Base-by-base conservation (phyloP, 2,888 invertebrate species). In the Heliothis peltigera region DNA sequence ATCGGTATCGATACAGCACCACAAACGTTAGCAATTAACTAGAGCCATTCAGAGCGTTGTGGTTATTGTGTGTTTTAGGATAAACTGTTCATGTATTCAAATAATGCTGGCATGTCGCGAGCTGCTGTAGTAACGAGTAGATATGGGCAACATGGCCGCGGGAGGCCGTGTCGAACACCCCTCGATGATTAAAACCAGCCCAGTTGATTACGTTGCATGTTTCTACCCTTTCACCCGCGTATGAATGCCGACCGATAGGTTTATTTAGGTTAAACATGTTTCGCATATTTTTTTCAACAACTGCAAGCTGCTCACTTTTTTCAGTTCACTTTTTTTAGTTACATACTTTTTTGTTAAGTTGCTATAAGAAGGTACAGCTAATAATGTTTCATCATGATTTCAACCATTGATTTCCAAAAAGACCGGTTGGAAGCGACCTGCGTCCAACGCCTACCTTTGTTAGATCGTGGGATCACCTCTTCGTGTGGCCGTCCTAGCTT, bases 121-220 rank as follows among this genome's bases (percentile, higher is more conserved):
- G 58, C 64, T 62, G 76, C 44, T 51, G 67, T 70, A 71, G 60
- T 63, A 71, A 69, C 73, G 74, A 72, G 72, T 80, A 75, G 71
- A 72, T 71, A 73, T 57, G 75, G 63, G 57, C 42, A 63, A 62
- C 52, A 74, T 49, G 60, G 73, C 60, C 69, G 61, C 66, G 70
- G 68, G 72, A 73, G 70, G 65, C 77, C 77, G 71, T 67, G 80
- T 82, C 81, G 77, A 83, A 83, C 82, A 82, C 76, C 86, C 84
- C 83, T 70, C 87, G 86, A 89, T 92, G 89, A 92, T 91, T 91
- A 92, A 92, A 91, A 91, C 87, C 84, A 84, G 86, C 85, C 82
- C 82, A 84, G 87, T 91, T 91, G 91, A 92, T 92, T 92, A 90
- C 88, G 83, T 82, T 84, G 84, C 90, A 84, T 90, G 91, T 91